phyloP scores from a whole-genome alignment of 2,113 vertebrate species.

The Plecotus auritus region DNA sequence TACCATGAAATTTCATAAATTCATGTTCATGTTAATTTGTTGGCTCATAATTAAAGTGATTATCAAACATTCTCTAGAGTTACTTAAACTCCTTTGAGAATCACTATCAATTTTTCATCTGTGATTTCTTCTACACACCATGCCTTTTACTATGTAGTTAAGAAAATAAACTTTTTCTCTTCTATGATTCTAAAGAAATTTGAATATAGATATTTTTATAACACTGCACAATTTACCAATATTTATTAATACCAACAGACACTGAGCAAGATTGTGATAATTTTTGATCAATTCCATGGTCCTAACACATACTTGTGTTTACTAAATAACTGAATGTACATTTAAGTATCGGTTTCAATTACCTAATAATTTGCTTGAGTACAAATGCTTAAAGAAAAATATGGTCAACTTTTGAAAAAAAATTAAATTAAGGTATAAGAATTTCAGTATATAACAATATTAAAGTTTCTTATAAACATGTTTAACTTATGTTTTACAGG shows the following conservation, averaged over 20 bases:
- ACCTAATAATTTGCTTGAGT: background rate
- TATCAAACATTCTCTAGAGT: background rate
- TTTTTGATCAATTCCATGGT: background rate
- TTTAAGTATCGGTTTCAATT: background rate
- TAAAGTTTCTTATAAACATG: background rate
- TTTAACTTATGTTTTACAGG: background rate
- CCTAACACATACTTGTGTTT: background rate
- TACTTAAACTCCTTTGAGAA: background rate
- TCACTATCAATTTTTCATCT: background rate
- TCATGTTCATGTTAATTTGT: background rate
- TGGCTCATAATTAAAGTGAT: background rate
- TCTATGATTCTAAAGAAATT: background rate
- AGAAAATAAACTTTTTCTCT: background rate
- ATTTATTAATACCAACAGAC: background rate
- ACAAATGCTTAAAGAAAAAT: background rate
- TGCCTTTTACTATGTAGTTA: background rate
- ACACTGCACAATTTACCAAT: background rate
- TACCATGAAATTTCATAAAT: background rate
- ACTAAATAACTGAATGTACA: background rate
- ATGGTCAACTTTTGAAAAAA: background rate
- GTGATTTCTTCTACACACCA: background rate
- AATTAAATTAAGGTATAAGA: background rate
- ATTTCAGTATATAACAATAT: background rate
- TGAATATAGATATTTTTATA: background rate
- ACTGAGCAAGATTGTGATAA: background rate